Conservation (phyloP, 2,888 invertebrate genomes). For the Cryptus viduatorius region DNA sequence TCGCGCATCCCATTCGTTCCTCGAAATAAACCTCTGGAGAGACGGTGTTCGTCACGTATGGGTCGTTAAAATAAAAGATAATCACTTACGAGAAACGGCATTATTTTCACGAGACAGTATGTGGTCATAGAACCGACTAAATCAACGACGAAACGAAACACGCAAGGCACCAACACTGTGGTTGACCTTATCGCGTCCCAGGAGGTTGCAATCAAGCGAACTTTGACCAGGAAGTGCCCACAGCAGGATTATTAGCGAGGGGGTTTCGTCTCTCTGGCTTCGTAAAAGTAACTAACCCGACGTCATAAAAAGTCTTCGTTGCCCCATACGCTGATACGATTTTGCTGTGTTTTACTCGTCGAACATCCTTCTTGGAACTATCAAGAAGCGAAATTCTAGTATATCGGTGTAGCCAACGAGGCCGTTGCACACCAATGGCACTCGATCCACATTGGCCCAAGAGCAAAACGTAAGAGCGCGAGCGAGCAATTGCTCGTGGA, state of each 20-base stretch:
- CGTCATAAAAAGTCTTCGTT: conserved; percentile 54
- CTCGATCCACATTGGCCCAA: conserved; percentile 48
- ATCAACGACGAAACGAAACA: conserved; percentile 19
- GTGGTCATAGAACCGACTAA: conserved; percentile 20
- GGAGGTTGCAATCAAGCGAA: conserved; percentile 33
- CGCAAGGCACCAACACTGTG: conserved; percentile 7
- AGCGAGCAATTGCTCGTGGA: conserved; percentile 67
- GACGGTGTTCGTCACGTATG: conserved; percentile 18
- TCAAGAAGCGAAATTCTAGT: conserved; percentile 11
- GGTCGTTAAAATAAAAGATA: conserved; percentile 25
- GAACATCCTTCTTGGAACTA: conserved; percentile 32
- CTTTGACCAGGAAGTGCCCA: conserved; percentile 34
- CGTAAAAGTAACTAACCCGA: conserved; percentile 60
- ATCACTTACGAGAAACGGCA: conserved; percentile 38
- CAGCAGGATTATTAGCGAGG: background rate
- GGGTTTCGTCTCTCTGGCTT: background rate
- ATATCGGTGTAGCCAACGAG: background rate
- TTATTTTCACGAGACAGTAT: conserved; percentile 21
- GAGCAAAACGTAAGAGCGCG: conserved; percentile 23
- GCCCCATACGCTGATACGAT: conserved; percentile 14
- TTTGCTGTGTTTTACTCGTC: conserved; percentile 6
- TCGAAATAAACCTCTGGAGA: background rate
- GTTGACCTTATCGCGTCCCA: conserved; percentile 24
- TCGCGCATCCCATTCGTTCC: background rate
- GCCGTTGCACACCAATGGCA: background rate